Evolutionary conservation across 2,888 invertebrate genomes (phyloP).

Genomic region (Ormyrus thymus): DNA sequence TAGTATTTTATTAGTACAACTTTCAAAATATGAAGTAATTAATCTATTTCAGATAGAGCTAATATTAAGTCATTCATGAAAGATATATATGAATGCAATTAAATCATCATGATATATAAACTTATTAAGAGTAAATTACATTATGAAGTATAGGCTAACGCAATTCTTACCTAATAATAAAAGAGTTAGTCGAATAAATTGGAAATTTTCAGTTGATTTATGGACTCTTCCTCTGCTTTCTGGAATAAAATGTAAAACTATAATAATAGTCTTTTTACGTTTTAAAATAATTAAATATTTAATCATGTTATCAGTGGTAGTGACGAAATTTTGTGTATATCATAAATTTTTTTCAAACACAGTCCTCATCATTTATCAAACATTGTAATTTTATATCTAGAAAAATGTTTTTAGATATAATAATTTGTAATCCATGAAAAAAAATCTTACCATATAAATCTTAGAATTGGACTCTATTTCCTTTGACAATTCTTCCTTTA

Average conservation of each 20-base stretch:
- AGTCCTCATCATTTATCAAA: conserved; percentile 51
- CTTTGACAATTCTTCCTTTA: no score
- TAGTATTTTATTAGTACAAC: no score
- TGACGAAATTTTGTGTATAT: conserved; percentile 68
- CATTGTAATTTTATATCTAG: neutral
- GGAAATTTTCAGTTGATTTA: no score
- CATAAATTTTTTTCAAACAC: conserved; percentile 63
- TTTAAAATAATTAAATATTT: conserved; percentile 14
- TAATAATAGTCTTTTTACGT: conserved; percentile 4
- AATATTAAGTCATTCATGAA: conserved; percentile 67
- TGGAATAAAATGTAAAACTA: conserved; percentile 4
- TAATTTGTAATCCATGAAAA: neutral
- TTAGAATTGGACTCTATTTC: no score
- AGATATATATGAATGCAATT: conserved; percentile 62
- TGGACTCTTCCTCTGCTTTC: neutral
- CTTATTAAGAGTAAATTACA: neutral
- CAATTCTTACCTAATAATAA: neutral
- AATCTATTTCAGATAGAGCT: conserved; percentile 69
- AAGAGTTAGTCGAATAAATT: no score
- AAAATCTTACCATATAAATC: no score
- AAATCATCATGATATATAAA: conserved; percentile 51
- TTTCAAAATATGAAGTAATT: neutral
- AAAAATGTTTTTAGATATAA: neutral
- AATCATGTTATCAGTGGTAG: conserved; percentile 67
- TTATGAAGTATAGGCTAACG: conserved; percentile 10